A percentile compares a stretch with the other conserved stretches of the same genome.
phyloP scores from a whole-genome alignment of 2,113 vertebrate species.

The Lonchura striata region DNA sequence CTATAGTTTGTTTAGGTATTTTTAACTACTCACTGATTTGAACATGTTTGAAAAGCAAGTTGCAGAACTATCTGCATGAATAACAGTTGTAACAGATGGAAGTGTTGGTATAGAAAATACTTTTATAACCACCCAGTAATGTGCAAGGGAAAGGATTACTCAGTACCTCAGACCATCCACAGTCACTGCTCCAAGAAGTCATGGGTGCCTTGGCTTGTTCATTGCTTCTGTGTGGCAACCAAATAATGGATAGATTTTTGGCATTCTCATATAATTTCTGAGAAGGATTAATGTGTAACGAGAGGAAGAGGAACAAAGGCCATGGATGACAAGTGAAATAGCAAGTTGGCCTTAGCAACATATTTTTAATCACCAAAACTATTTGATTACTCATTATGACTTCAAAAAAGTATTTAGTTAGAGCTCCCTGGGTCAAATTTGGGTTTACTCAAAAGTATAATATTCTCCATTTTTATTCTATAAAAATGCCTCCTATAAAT shows the following conservation, averaged over 20 bases:
- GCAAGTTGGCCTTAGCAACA: neutral
- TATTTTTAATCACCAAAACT: neutral
- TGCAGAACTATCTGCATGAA: neutral
- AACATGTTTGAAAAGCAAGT: neutral
- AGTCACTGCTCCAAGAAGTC: neutral
- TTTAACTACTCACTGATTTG: neutral
- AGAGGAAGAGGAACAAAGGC: neutral
- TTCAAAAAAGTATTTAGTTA: neutral
- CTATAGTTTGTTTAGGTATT: neutral
- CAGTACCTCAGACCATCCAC: neutral
- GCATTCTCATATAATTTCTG: neutral
- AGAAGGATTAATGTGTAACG: neutral
- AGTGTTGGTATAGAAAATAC: neutral
- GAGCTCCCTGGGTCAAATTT: neutral
- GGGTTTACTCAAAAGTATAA: neutral
- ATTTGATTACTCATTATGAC: neutral
- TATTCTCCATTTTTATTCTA: neutral
- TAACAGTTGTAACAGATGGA: neutral
- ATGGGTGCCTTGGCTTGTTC: neutral
- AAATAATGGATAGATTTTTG: neutral
- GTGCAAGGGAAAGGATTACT: neutral
- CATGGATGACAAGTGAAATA: neutral
- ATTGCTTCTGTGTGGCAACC: neutral
- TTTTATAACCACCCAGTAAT: neutral
- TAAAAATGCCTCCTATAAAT: neutral